A percentile compares a stretch with the other conserved stretches of the same genome.
phyloP scores from a whole-genome alignment of 2,797 vertebrate genomes.

The Staurois parvus region DNA sequence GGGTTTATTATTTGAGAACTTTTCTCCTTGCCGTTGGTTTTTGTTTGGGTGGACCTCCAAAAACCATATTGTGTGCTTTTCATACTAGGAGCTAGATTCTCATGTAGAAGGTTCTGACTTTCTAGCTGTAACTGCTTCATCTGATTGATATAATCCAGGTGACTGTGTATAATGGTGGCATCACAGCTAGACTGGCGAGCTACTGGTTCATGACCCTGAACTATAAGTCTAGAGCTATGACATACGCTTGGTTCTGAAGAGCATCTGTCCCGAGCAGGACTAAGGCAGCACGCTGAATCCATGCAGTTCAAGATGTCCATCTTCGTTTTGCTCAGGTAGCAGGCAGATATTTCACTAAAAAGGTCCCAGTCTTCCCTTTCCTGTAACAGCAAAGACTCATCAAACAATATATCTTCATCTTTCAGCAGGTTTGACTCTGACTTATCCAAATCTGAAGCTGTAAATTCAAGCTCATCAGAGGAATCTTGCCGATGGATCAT shows the following conservation, averaged over 20 bases:
- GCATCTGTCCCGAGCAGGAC: conserved; percentile 71
- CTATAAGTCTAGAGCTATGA: conserved; percentile 67
- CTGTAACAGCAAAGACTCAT: conserved; percentile 66
- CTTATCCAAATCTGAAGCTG: conserved; percentile 68
- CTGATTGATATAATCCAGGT: conserved; percentile 68
- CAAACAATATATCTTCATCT: conserved; percentile 65
- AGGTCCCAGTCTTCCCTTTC: conserved; percentile 71
- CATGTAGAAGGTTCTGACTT: conserved; percentile 69
- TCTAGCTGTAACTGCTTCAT: conserved; percentile 71
- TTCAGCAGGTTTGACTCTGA: conserved; percentile 58
- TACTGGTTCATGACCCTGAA: conserved; percentile 69
- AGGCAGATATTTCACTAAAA: conserved; percentile 74
- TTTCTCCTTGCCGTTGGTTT: conserved; percentile 65
- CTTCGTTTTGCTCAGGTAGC: conserved; percentile 68
- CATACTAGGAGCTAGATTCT: conserved; percentile 64
- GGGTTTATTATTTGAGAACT: conserved; percentile 67
- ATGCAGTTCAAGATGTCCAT: conserved; percentile 65
- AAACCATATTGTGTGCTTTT: conserved; percentile 62
- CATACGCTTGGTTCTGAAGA: conserved; percentile 77
- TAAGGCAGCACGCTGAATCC: conserved; percentile 62
- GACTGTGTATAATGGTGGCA: conserved; percentile 71
- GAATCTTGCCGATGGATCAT: conserved; percentile 70
- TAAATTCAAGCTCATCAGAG: conserved; percentile 76
- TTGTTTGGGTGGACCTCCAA: conserved; percentile 69
- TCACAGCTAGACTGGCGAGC: conserved; percentile 79